phyloP scores from a whole-genome alignment of 1,140 invertebrate genomes.

The Caerostris darwini region DNA sequence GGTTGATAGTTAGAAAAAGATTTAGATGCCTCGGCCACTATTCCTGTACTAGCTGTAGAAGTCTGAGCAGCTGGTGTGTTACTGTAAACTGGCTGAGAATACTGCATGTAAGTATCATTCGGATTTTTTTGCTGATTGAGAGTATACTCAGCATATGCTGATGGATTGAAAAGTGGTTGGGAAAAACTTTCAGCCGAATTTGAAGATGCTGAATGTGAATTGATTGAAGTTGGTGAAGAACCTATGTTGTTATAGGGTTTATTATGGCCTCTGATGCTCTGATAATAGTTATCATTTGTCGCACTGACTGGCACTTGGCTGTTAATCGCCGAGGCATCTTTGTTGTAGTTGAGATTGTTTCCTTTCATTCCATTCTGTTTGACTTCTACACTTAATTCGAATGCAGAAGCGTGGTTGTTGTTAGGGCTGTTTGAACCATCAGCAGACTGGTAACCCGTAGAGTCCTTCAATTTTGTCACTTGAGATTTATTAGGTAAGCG shows the following conservation, averaged over 20 bases:
- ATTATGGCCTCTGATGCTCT: background rate
- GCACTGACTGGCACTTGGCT: background rate
- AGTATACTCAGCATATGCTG: conserved; percentile 55
- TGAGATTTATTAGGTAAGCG: conserved; percentile 19
- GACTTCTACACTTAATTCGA: background rate
- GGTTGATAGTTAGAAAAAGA: conserved; percentile 43
- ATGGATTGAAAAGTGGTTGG: conserved; percentile 53
- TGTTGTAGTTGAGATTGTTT: background rate
- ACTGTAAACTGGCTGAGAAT: background rate
- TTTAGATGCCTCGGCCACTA: conserved; percentile 56
- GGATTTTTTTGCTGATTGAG: conserved; percentile 30
- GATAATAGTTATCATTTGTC: background rate
- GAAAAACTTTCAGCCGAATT: conserved; percentile 30
- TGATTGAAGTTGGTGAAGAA: background rate
- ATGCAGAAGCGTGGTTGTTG: background rate
- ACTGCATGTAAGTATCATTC: conserved; percentile 3
- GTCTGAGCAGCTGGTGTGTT: background rate
- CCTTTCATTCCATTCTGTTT: background rate
- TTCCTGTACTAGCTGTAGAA: background rate
- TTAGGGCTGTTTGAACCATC: background rate
- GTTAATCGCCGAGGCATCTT: background rate
- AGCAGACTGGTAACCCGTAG: background rate
- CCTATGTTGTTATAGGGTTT: background rate
- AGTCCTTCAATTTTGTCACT: background rate
- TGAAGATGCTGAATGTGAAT: background rate